Evolutionary conservation across 2,888 invertebrate genomes (phyloP), one percentile per base, ranked within the genome.

Genomic region (Idaea biselata): DNA sequence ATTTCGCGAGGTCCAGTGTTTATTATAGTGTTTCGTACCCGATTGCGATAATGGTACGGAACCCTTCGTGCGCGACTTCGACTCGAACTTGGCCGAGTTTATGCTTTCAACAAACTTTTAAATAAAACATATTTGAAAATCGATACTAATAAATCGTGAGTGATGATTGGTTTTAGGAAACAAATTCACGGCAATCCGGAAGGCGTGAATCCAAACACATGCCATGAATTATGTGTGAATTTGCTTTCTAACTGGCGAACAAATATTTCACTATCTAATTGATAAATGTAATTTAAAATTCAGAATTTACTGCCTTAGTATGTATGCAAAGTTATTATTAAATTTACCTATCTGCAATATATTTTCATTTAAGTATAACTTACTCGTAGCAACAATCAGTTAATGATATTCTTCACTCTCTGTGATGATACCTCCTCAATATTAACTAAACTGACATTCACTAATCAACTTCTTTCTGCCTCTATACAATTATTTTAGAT

Each of bases 111-210:
- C 25, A 5, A 25, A 25, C 25, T 25, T 25, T 25, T 1, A 44
- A 44, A 44, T 44, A 44, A 44, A 44, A 44, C 11, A 44, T 8
- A 44, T 44, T 11, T 44, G 8, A 44, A 25, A 44, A 44, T 44
- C 44, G 44, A 44, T 44, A 44, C 14, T 11, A 44, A 44, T 58
- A 61, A 61, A 61, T 61, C 16, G 61, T 31, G 16, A n/a, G 58
- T 58, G 54, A 61, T 58, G 44, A 44, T 44, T 44, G 44, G 44
- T 44, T 44, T 44, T 44, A 7, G 44, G 44, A 44, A 44, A 44
- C 44, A 44, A 14, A 44, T 44, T 44, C 44, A 44, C 44, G 44
- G 14, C 44, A 44, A 44, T 44, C 44, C 44, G 44, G 44, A 44
- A 44, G 44, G 44, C 44, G 44, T 44, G 44, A 44, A 44, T 44